These are phyloP conservation scores for Nomada fabriciana DNA, from an alignment of 2,888 invertebrate species.

Conservation along the genomic window DNA sequence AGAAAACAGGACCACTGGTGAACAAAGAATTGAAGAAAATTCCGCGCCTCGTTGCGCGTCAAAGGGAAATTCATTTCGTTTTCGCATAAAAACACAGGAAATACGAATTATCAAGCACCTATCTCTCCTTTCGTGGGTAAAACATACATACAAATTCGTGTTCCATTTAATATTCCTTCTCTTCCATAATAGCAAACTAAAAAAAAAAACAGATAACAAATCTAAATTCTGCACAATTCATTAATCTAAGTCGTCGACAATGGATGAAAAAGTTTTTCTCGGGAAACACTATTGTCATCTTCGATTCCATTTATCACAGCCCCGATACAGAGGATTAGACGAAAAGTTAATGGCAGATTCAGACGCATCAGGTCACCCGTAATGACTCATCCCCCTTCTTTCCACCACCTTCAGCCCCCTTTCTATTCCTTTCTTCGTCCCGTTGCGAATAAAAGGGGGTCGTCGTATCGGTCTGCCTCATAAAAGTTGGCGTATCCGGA, in stretches of 20 bases:
- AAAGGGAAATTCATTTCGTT: not conserved
- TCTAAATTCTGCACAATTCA: too few relatives aligned
- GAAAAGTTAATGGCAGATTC: slow-evolving; percentile 47
- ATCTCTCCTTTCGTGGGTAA: not conserved
- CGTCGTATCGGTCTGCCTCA: slow-evolving; percentile 51
- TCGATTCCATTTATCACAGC: not conserved
- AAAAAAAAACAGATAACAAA: too few relatives aligned
- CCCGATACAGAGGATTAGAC: not conserved
- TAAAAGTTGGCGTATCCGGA: slow-evolving; percentile 62
- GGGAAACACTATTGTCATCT: too few relatives aligned
- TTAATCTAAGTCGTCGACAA: too few relatives aligned
- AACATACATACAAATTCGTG: not conserved
- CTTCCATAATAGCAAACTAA: too few relatives aligned
- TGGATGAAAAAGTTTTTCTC: too few relatives aligned
- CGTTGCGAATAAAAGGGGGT: slow-evolving; percentile 40
- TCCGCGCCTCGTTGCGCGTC: not conserved
- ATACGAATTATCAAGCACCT: not conserved
- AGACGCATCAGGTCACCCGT: slow-evolving; percentile 46
- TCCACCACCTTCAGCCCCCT: slow-evolving; percentile 4
- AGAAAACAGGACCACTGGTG: too few relatives aligned
- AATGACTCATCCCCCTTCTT: slow-evolving; percentile 51
- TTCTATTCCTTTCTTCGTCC: slow-evolving; percentile 36
- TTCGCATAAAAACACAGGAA: not conserved
- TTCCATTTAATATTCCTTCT: too few relatives aligned
- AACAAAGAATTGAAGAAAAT: too few relatives aligned